A percentile compares a stretch with the other conserved stretches of the same genome.
Conservation (phyloP, 2,888 invertebrate species). For the Perizoma affinitatum region DNA sequence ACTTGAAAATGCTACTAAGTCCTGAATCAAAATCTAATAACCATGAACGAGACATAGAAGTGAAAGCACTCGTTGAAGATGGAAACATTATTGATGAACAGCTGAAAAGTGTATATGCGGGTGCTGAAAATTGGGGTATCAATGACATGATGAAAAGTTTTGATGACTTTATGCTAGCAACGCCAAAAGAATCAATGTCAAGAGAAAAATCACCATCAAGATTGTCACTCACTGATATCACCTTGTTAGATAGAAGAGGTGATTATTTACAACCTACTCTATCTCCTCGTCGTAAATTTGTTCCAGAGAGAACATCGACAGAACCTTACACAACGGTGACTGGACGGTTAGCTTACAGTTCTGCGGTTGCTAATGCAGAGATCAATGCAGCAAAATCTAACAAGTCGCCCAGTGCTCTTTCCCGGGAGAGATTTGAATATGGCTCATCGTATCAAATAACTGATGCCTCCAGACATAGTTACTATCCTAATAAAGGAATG, state of each 20-base stretch:
- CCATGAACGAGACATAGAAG: conserved; percentile 83
- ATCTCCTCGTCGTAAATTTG: conserved; percentile 84
- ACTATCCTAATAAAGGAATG: conserved; percentile 67
- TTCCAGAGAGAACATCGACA: conserved; percentile 82
- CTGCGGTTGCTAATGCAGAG: conserved; percentile 87
- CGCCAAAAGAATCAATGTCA: conserved; percentile 75
- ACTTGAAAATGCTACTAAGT: conserved; percentile 88
- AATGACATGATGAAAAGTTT: conserved; percentile 86
- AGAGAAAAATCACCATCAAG: conserved; percentile 86
- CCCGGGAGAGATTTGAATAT: conserved; percentile 84
- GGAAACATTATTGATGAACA: conserved; percentile 88
- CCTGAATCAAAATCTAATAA: conserved; percentile 82
- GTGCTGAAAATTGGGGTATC: conserved; percentile 88
- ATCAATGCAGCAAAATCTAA: conserved; percentile 79
- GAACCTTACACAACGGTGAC: conserved; percentile 87
- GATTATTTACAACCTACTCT: conserved; percentile 84
- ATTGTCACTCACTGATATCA: conserved; percentile 85
- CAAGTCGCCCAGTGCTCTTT: conserved; percentile 80
- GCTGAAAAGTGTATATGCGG: conserved; percentile 87
- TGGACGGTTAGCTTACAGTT: conserved; percentile 86
- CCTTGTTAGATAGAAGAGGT: conserved; percentile 85
- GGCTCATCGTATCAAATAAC: conserved; percentile 80
- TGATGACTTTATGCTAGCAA: conserved; percentile 83
- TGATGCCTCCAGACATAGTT: conserved; percentile 66
- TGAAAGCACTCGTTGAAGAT: conserved; percentile 85